Percentiles rank a stretch among this genome's conserved stretches.
phyloP scores from a whole-genome alignment of 2,113 vertebrate genomes.

The Poeciliopsis occidentalis region DNA sequence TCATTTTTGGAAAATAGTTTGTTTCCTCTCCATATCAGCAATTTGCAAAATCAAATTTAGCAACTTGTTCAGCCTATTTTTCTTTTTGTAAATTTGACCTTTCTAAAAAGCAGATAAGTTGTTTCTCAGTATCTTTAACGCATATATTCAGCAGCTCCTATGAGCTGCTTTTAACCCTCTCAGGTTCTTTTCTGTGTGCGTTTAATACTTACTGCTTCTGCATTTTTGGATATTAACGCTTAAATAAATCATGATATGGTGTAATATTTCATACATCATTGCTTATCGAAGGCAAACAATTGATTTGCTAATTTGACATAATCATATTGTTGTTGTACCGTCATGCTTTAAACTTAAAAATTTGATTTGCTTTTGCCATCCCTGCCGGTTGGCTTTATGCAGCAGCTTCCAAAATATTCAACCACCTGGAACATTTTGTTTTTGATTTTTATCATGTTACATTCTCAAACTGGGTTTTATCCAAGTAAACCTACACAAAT shows the following conservation, averaged over 20 bases:
- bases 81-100: not conserved
- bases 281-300: not conserved
- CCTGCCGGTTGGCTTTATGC: not conserved
- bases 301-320: not conserved
- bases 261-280: not conserved
- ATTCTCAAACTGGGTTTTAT: not conserved
- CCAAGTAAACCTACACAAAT: not conserved
- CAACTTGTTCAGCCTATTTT: not conserved
- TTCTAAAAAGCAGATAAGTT: not conserved
- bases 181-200: not conserved
- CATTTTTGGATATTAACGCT: not conserved
- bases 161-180: not conserved
- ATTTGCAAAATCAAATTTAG: not conserved
- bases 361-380: not conserved
- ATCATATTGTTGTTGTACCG: no score
- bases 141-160: not conserved
- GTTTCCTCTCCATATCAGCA: not conserved
- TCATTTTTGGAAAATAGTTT: not conserved
- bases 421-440: not conserved
- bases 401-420: not conserved
- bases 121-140: not conserved
- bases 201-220: not conserved
- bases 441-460: not conserved
- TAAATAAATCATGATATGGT: not conserved
- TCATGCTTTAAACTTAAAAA: not conserved